Conservation (phyloP, 2,888 invertebrate species). For the Argyra leucocephala region DNA sequence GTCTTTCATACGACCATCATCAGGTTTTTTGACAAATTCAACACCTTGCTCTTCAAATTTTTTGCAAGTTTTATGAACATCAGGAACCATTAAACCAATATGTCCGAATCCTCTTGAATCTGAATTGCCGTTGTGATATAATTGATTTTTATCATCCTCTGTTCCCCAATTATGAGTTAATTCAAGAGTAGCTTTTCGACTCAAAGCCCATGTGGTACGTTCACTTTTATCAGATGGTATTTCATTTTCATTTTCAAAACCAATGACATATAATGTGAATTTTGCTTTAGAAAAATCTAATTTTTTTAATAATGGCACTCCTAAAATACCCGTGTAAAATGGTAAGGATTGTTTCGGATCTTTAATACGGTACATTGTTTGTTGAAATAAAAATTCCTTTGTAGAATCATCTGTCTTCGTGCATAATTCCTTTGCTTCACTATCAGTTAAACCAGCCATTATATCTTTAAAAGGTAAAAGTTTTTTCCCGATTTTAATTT, state of each 20-base stretch:
- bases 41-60: conserved; percentile 75
- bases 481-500: not conserved
- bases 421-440: conserved; percentile 62
- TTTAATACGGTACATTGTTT: conserved; percentile 94
- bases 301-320: conserved; percentile 82
- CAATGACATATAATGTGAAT: conserved; percentile 86
- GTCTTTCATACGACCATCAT: conserved; percentile 88
- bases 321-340: conserved; percentile 83
- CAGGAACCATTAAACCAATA: conserved; percentile 82
- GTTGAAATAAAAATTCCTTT: conserved; percentile 85
- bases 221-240: conserved; percentile 63
- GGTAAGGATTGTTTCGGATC: conserved; percentile 79
- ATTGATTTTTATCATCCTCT: conserved; percentile 66
- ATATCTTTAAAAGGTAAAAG: conserved; percentile 23
- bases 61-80: conserved; percentile 79
- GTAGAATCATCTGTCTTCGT: conserved; percentile 57
- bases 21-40: conserved; percentile 79
- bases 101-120: conserved; percentile 88
- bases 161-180: conserved; percentile 95
- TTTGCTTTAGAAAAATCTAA: conserved; percentile 81
- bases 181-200: conserved; percentile 77
- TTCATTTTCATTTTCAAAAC: conserved; percentile 64
- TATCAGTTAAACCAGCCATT: conserved; percentile 55
- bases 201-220: conserved; percentile 66
- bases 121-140: conserved; percentile 82